Conservation (phyloP, 2,888 invertebrate species). For the Melieria omissa region DNA sequence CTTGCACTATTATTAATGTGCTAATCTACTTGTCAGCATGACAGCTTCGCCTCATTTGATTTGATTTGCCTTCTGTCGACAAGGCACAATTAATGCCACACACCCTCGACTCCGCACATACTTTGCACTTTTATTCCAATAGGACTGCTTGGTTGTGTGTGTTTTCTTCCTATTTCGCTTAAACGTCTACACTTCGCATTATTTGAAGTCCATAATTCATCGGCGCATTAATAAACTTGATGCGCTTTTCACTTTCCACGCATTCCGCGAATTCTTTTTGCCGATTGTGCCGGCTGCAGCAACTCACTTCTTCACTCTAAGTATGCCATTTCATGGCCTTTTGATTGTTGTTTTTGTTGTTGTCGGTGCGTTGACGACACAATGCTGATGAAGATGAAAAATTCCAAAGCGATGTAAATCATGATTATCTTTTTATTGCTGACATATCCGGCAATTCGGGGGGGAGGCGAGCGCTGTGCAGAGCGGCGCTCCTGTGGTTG, state of each 20-base stretch:
- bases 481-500: not conserved
- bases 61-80: too few species aligned
- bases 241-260: conserved; percentile 22
- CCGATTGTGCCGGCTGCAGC: conserved; percentile 5
- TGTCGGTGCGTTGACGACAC: too few species aligned
- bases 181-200: not conserved
- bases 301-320: conserved; percentile 3
- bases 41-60: too few species aligned
- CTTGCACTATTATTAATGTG: too few species aligned
- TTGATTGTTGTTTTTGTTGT: too few species aligned
- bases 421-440: conserved; percentile 64
- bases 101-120: too few species aligned
- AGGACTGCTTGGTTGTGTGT: too few species aligned
- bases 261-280: conserved; percentile 30
- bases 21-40: too few species aligned
- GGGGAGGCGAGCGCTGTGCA: not conserved
- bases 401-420: conserved; percentile 59
- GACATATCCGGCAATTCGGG: conserved; percentile 52
- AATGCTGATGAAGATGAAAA: conserved; percentile 42
- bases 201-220: conserved; percentile 41
- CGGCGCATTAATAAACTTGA: conserved; percentile 40
- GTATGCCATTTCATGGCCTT: too few species aligned
- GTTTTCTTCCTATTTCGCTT: too few species aligned
- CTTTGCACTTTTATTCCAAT: too few species aligned
- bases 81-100: too few species aligned